These are phyloP conservation scores for Mormyrus lacerda DNA, from an alignment of 2,113 vertebrate genomes.

Conservation along the genomic window DNA sequence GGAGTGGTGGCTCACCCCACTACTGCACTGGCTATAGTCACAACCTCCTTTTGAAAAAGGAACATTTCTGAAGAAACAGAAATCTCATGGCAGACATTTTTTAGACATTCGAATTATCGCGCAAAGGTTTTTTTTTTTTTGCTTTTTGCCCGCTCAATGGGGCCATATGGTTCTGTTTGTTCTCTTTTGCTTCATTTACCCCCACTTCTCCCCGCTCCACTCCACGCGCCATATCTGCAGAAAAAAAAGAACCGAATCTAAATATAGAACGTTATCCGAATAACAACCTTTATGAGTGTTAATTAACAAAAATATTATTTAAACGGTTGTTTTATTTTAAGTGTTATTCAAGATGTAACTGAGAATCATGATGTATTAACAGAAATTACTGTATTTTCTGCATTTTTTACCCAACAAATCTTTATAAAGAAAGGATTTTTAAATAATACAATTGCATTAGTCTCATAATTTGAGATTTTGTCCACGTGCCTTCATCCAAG, in stretches of 20 bases:
- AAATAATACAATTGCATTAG: not conserved
- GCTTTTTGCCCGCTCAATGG: not conserved
- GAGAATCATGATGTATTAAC: not conserved
- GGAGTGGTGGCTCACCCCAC: not conserved
- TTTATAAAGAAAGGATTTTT: not conserved
- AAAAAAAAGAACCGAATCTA: not conserved
- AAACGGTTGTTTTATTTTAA: not conserved
- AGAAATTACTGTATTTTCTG: not conserved
- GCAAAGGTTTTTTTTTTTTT: not conserved
- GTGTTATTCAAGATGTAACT: not conserved
- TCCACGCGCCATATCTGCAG: not conserved
- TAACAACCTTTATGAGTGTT: not conserved
- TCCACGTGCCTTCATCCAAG: not conserved
- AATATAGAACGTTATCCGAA: not conserved
- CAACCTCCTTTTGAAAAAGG: not conserved
- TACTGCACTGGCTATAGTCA: not conserved
- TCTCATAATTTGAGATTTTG: not conserved
- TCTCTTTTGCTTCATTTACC: not conserved
- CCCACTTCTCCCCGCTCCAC: not conserved
- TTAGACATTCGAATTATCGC: not conserved
- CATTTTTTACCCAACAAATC: not conserved
- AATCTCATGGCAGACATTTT: not conserved
- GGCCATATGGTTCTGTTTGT: constrained; percentile 20
- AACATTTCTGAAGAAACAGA: not conserved
- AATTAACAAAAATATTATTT: not conserved